These are phyloP conservation scores for Aspiorhynchus laticeps DNA, from an alignment of 2,113 vertebrate species.

Conservation along the genomic window DNA sequence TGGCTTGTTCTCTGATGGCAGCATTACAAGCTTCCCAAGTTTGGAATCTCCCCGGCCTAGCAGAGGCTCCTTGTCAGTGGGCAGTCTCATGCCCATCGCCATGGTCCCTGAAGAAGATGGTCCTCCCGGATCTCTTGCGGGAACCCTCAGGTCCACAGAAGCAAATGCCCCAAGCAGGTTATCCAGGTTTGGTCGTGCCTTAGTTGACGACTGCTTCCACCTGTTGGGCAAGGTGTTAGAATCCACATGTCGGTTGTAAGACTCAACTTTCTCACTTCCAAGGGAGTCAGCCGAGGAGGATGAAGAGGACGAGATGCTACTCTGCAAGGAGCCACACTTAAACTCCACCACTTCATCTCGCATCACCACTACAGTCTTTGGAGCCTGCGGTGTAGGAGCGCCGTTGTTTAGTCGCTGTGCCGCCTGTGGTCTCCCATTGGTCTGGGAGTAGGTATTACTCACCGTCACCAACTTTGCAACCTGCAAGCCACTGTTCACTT, in stretches of 20 bases:
- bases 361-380: slow-evolving; percentile 85
- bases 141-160: slow-evolving; percentile 91
- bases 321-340: slow-evolving; percentile 84
- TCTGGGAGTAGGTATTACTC: slow-evolving; percentile 93
- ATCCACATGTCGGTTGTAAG: slow-evolving; percentile 74
- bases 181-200: slow-evolving; percentile 89
- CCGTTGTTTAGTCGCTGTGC: slow-evolving; percentile 71
- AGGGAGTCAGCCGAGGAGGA: slow-evolving; percentile 83
- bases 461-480: slow-evolving; percentile 84
- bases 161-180: slow-evolving; percentile 95
- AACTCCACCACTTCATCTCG: slow-evolving; percentile 91
- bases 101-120: slow-evolving; percentile 68
- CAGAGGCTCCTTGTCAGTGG: slow-evolving; percentile 94
- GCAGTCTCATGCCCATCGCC: slow-evolving; percentile 61
- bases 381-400: slow-evolving; percentile 66
- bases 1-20: slow-evolving; percentile 91
- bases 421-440: slow-evolving; percentile 82
- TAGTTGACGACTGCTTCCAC: slow-evolving; percentile 81
- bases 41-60: slow-evolving; percentile 86
- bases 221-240: slow-evolving; percentile 84
- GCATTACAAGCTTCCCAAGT: slow-evolving; percentile 85
- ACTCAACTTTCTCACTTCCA: slow-evolving; percentile 59
- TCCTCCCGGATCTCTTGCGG: slow-evolving; percentile 76
- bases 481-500: slow-evolving; percentile 82
- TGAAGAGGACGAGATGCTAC: slow-evolving; percentile 91